phyloP scores from a whole-genome alignment of 2,113 vertebrate species.

The Erythrocebus patas region DNA sequence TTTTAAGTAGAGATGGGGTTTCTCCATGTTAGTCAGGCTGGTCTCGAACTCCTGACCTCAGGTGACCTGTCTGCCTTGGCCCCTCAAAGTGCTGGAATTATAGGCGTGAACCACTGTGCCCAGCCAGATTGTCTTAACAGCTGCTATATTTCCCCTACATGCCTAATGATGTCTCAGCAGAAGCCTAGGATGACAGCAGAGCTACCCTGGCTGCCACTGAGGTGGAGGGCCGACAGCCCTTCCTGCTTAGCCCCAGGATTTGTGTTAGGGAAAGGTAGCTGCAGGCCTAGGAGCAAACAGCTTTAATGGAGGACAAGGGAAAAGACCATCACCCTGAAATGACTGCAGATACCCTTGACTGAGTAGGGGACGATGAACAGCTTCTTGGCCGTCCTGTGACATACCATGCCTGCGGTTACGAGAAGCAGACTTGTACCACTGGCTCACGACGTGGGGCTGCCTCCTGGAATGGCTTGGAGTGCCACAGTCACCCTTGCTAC shows the following conservation, averaged over 20 bases:
- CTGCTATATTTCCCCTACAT: rapidly evolving
- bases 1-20: not conserved
- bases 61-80: not conserved
- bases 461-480: not conserved
- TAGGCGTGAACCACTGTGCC: no score
- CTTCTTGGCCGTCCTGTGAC: rapidly evolving
- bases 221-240: not conserved
- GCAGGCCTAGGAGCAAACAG: no score
- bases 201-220: not conserved
- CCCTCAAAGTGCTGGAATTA: not conserved
- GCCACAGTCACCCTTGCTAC: conserved; percentile 63
- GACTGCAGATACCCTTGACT: not conserved
- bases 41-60: not conserved
- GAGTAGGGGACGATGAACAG: rapidly evolving
- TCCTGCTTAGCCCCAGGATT: not conserved
- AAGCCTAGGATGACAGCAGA: no score
- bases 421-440: not conserved
- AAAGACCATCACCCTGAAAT: not conserved
- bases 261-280: not conserved
- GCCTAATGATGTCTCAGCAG: rapidly evolving
- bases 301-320: not conserved
- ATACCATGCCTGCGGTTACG: conserved; percentile 61
- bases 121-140: not conserved
- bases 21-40: not conserved
- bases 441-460: not conserved